Conservation (phyloP, 2,797 vertebrate genomes). For the Thaleichthys pacificus region DNA sequence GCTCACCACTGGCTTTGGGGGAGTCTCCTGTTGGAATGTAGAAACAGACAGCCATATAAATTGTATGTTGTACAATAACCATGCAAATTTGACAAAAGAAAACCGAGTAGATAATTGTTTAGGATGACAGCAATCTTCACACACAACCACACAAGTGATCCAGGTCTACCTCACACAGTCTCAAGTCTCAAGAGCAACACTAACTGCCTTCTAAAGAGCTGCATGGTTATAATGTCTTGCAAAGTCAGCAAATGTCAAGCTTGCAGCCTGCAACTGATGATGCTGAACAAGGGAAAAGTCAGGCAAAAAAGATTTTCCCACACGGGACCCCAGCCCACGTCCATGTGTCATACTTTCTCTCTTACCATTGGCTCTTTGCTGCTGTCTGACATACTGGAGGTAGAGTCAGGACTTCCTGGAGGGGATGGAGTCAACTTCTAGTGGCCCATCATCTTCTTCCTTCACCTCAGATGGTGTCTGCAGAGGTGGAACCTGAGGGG, state of each 20-base stretch:
- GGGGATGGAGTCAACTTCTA: conserved; percentile 91
- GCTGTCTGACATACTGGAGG: conserved; percentile 78
- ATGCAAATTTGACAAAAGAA: conserved; percentile 1
- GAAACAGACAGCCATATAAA: neutral
- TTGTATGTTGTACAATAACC: conserved; percentile 33
- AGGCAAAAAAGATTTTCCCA: neutral
- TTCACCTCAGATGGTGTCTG: conserved; percentile 85
- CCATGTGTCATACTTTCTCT: conserved; percentile 20
- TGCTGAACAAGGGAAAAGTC: no score
- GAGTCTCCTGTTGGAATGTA: conserved; percentile 75
- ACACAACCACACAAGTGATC: neutral
- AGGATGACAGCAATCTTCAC: neutral
- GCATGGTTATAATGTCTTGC: no score
- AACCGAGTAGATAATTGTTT: no score
- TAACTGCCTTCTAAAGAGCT: no score
- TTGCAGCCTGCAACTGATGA: no score
- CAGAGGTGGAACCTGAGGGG: conserved; percentile 67
- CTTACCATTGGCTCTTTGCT: conserved; percentile 65
- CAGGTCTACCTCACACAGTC: no score
- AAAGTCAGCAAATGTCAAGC: no score
- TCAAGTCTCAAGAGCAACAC: neutral
- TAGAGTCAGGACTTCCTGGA: conserved; percentile 83
- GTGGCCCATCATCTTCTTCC: conserved; percentile 89
- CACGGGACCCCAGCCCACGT: neutral
- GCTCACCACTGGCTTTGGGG: conserved; percentile 79